Evolutionary conservation across 2,797 vertebrate species (phyloP), one percentile per base, ranked within the genome.

Genomic region (Acrocephalus scirpaceus): DNA sequence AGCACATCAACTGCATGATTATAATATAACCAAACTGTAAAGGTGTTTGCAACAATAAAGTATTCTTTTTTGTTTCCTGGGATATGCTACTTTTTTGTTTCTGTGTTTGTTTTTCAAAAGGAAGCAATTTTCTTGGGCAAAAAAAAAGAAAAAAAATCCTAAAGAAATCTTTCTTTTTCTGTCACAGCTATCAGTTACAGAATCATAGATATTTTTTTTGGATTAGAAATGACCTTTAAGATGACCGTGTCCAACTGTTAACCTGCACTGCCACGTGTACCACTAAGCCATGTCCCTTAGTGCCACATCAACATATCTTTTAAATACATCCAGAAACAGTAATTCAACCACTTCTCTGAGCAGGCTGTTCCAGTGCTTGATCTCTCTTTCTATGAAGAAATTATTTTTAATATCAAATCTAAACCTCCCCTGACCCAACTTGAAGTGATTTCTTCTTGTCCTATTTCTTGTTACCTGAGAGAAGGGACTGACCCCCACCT

Each of bases 261-360:
- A 40, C 16, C 17, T 0, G 0, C 21, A 27, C 9, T 51, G 5
- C 29, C 15, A 45, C 40, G n/a, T 51, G 9, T 4, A 32, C 11
- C 13, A 25, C 25, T 34, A 40, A 30, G 70, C 38, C 16, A 29
- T 8, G 11, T 47, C 26, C 45, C 13, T 47, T 26, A 57, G 9
- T 19, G 13, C 51, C 9, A 30, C 21, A 51, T 44, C 38, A 51
- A 11, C 26, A 1, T 4, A 7, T 40, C n/a, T 53, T 75, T 75
- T 47, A 70, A 80, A 53, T 36, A 34, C 26, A 27, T 42, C 18
- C 38, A 57, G 36, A 29, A 19, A 29, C 18, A 16, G 27, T 38
- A 36, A 70, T 10, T 29, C 14, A 51, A 21, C 7, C n/a, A 27
- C 11, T 45, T 80, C 18, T 8, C 15, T 80, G 25, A 38, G 25